Conservation (phyloP, 2,113 vertebrate species). For the Melanerpes formicivorus region DNA sequence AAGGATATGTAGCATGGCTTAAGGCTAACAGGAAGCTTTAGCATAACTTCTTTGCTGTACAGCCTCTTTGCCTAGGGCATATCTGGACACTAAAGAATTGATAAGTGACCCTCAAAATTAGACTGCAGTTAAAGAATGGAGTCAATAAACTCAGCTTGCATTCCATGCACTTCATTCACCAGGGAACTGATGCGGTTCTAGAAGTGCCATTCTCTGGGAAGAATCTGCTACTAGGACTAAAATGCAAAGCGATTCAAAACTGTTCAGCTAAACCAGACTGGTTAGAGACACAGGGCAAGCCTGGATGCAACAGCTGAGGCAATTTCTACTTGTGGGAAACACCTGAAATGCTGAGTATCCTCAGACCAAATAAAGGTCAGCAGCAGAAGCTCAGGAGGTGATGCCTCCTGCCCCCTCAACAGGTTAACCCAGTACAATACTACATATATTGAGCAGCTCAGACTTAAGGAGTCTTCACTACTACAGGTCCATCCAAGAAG, state of each 20-base stretch:
- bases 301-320: background rate
- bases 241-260: background rate
- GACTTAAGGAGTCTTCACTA: background rate
- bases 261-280: background rate
- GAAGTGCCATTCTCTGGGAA: background rate
- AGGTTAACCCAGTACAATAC: background rate
- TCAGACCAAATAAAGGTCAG: background rate
- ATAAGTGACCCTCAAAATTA: background rate
- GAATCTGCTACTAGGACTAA: background rate
- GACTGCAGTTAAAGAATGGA: background rate
- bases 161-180: background rate
- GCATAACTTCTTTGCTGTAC: background rate
- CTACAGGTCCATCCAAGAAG: background rate
- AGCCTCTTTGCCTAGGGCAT: background rate
- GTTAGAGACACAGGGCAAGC: background rate
- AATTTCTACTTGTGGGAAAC: background rate
- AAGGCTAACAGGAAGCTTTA: background rate
- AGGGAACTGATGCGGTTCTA: background rate
- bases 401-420: background rate
- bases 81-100: background rate
- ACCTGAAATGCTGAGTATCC: background rate
- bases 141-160: background rate
- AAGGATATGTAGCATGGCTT: background rate
- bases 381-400: background rate
- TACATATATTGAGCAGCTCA: rapidly evolving